phyloP scores from a whole-genome alignment of 2,888 invertebrate species.

The Malthinus flaveolus region DNA sequence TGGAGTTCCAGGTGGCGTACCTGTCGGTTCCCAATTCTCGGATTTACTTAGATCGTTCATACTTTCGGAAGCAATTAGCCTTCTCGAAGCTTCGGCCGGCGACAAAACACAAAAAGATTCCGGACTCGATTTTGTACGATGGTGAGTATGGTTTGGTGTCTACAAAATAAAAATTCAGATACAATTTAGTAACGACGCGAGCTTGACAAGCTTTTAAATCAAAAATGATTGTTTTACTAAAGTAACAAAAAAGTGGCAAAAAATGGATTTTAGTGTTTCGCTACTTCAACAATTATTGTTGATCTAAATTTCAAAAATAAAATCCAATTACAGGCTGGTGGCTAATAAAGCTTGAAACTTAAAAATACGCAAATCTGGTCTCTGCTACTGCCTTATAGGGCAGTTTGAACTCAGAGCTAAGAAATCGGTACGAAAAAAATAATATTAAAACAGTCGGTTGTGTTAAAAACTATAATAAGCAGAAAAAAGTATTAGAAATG shows the following conservation, averaged over 20 bases:
- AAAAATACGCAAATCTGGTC: too few relatives aligned
- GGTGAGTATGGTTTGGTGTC: constrained; percentile 57
- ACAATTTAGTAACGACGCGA: background rate
- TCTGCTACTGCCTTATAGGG: too few relatives aligned
- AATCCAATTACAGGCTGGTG: too few relatives aligned
- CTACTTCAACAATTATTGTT: too few relatives aligned
- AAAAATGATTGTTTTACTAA: background rate
- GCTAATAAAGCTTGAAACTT: too few relatives aligned
- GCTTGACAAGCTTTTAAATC: background rate
- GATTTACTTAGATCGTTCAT: constrained; percentile 60
- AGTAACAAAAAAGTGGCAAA: background rate
- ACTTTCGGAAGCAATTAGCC: constrained; percentile 63
- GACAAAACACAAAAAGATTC: constrained; percentile 57
- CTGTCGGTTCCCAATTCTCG: constrained; percentile 53
- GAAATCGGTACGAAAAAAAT: constrained; percentile 2
- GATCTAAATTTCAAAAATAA: too few relatives aligned
- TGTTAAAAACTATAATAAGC: too few relatives aligned
- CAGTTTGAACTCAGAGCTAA: background rate
- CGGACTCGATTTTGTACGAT: constrained; percentile 68
- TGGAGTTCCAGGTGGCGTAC: constrained; percentile 49
- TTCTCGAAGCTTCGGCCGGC: constrained; percentile 53
- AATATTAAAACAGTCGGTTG: background rate
- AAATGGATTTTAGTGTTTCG: background rate
- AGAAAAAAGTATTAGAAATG: constrained; percentile 11
- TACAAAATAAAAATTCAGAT: constrained; percentile 36